phyloP scores from a whole-genome alignment of 2,888 invertebrate species.

The Sceliomorpha sp. region DNA sequence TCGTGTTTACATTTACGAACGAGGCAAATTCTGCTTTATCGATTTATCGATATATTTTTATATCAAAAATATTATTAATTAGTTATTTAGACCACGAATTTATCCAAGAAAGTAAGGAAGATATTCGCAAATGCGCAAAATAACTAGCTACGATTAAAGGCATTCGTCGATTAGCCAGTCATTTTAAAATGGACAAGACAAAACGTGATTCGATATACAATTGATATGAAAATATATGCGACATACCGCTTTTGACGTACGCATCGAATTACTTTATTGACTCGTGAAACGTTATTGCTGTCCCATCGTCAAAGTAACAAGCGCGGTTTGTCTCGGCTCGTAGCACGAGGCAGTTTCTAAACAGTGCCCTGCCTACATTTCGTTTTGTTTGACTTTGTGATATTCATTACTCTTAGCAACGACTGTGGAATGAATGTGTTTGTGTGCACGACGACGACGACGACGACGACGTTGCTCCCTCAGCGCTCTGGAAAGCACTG shows the following conservation, averaged over 20 bases:
- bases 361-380: slow-evolving; percentile 6
- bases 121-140: too few relatives aligned
- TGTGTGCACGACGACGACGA: too few relatives aligned
- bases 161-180: slow-evolving; percentile 14
- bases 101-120: too few relatives aligned
- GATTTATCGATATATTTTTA: slow-evolving; percentile 44
- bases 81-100: too few relatives aligned
- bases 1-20: slow-evolving; percentile 43
- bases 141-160: slow-evolving; percentile 17
- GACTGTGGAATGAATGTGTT: slow-evolving; percentile 27
- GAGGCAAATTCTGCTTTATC: slow-evolving; percentile 23
- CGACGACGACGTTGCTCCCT: not conserved
- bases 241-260: slow-evolving; percentile 19
- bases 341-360: slow-evolving; percentile 30
- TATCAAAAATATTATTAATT: too few relatives aligned
- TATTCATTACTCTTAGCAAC: slow-evolving; percentile 28
- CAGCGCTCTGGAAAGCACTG: slow-evolving; percentile 13
- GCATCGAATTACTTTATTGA: slow-evolving; percentile 34
- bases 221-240: slow-evolving; percentile 35
- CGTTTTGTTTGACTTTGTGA: slow-evolving; percentile 14
- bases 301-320: slow-evolving; percentile 30
- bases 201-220: slow-evolving; percentile 17
- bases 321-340: slow-evolving; percentile 31
- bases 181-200: slow-evolving; percentile 4
- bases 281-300: slow-evolving; percentile 20